Conservation (phyloP, 2,797 vertebrate species). For the Novumbra hubbsi region DNA sequence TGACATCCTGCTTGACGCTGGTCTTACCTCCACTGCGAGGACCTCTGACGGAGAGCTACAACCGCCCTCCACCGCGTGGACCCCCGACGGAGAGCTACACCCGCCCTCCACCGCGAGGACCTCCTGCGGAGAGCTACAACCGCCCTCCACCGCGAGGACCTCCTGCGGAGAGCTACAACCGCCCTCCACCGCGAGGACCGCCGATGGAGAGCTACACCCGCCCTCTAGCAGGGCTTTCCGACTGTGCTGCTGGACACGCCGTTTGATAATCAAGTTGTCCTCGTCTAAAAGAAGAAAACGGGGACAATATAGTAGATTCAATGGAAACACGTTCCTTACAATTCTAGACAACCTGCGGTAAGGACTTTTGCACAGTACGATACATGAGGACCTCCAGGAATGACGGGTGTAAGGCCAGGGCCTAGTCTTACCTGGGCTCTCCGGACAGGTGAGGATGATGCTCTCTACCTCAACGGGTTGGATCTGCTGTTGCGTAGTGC, state of each 20-base stretch:
- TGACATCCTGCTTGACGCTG: background rate
- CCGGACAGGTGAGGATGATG: conserved; percentile 81
- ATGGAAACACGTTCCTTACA: background rate
- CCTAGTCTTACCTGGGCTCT: conserved; percentile 74
- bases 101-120: conserved; percentile 49
- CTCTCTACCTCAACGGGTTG: conserved; percentile 82
- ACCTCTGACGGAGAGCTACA: too few species aligned
- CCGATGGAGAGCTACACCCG: conserved; percentile 34
- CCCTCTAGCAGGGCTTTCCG: conserved; percentile 52
- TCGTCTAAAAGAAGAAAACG: conserved; percentile 27
- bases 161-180: too few species aligned
- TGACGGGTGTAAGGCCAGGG: background rate
- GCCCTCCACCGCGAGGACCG: too few species aligned
- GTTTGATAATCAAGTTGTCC: conserved; percentile 54
- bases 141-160: too few species aligned
- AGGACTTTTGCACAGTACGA: background rate
- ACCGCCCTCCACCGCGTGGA: too few species aligned
- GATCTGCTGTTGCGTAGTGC: conserved; percentile 74
- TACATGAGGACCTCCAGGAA: background rate
- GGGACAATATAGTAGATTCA: background rate
- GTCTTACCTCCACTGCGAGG: conserved; percentile 63
- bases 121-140: too few species aligned
- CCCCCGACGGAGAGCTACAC: conserved; percentile 34
- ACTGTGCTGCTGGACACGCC: conserved; percentile 64
- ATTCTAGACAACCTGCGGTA: background rate